phyloP scores from a whole-genome alignment of 2,888 invertebrate genomes.

The Drosophila subquinaria region DNA sequence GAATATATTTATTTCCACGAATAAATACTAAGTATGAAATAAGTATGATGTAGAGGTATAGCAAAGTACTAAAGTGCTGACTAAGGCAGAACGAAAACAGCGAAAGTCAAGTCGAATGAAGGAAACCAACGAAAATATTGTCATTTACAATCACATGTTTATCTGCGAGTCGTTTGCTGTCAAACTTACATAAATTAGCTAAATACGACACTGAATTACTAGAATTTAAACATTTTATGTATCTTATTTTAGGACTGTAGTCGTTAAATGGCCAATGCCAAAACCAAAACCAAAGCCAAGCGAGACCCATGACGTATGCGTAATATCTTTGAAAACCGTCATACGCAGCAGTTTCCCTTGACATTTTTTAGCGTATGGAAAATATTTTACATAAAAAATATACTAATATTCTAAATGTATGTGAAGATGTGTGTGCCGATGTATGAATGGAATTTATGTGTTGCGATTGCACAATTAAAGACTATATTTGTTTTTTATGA shows the following conservation, averaged over 20 bases:
- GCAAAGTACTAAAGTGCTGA: slow-evolving; percentile 53
- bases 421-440: neutral
- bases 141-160: slow-evolving; percentile 7
- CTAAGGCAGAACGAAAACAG: slow-evolving; percentile 37
- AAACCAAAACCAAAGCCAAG: slow-evolving; percentile 35
- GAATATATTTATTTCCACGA: slow-evolving; percentile 58
- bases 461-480: slow-evolving; percentile 53
- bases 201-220: slow-evolving; percentile 23
- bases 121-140: neutral
- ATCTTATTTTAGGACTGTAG: slow-evolving; percentile 25
- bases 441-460: slow-evolving; percentile 37
- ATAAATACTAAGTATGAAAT: slow-evolving; percentile 39
- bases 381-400: slow-evolving; percentile 27
- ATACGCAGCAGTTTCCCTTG: slow-evolving; percentile 58
- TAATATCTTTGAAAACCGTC: slow-evolving; percentile 53
- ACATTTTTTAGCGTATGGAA: slow-evolving; percentile 54
- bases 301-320: slow-evolving; percentile 70
- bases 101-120: slow-evolving; percentile 48
- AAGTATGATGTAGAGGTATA: slow-evolving; percentile 15
- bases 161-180: neutral
- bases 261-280: slow-evolving; percentile 61
- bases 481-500: slow-evolving; percentile 52
- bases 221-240: slow-evolving; percentile 20
- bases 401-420: slow-evolving; percentile 2
- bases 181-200: slow-evolving; percentile 28